phyloP scores from a whole-genome alignment of 1,140 invertebrate genomes.

The Brachionus asplanchnoidis region DNA sequence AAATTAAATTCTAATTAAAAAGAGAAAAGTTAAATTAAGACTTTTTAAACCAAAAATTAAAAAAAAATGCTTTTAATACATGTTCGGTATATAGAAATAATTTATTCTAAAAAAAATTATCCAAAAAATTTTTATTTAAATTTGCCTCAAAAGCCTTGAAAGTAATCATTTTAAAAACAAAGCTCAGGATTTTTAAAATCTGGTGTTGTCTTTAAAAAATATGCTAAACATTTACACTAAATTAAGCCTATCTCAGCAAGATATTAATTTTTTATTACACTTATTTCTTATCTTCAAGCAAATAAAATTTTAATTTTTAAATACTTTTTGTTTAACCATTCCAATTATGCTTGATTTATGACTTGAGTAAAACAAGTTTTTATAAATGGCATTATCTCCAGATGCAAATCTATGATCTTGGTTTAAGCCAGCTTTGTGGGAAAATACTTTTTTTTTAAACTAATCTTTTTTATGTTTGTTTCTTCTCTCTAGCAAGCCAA shows the following conservation, averaged over 20 bases:
- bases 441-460: neutral
- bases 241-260: neutral
- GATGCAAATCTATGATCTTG: neutral
- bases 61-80: neutral
- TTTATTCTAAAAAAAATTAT: neutral
- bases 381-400: neutral
- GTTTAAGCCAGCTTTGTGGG: neutral
- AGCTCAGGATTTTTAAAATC: neutral
- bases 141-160: neutral
- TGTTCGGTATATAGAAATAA: neutral
- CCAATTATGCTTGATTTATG: neutral
- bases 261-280: neutral
- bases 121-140: neutral
- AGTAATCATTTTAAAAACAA: neutral
- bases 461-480: neutral
- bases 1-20: neutral
- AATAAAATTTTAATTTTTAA: neutral
- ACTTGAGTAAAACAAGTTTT: neutral
- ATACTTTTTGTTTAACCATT: neutral
- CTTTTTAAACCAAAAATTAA: neutral
- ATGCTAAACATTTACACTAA: neutral
- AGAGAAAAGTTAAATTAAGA: neutral
- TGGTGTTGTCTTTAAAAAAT: neutral
- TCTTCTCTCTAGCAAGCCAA: neutral
- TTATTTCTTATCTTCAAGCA: neutral